Evolutionary conservation across 2,888 invertebrate species (phyloP).

Genomic region (Chaetogeoica ovagalla): DNA sequence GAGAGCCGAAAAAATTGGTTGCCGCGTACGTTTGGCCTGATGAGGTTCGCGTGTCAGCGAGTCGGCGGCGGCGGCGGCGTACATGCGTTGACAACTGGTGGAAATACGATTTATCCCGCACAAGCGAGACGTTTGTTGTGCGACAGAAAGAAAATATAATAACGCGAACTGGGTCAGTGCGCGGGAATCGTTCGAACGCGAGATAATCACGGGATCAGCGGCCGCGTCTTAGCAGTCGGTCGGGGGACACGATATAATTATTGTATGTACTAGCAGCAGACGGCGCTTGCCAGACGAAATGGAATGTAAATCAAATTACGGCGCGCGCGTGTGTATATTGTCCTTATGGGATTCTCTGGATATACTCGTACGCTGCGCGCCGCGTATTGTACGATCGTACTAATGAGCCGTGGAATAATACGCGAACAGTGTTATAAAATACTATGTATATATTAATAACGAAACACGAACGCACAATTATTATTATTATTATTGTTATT

Average conservation of each 20-base stretch:
- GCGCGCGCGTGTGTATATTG: neutral
- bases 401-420: neutral
- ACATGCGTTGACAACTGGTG: no score
- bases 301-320: constrained; percentile 38
- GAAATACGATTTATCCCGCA: no score
- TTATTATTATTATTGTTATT: no score
- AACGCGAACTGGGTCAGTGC: constrained; percentile 36
- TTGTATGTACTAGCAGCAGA: neutral
- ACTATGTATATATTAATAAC: no score
- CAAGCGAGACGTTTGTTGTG: neutral
- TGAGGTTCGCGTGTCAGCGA: no score
- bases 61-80: no score
- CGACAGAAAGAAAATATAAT: neutral
- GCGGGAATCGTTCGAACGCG: constrained; percentile 27
- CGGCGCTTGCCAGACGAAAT: constrained; percentile 4
- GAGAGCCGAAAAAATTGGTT: no score
- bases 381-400: neutral
- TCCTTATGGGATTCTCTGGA: neutral
- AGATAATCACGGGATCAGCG: constrained; percentile 43
- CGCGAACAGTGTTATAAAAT: neutral
- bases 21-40: no score
- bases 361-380: neutral
- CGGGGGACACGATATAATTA: neutral
- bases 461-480: no score
- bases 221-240: neutral